Base-by-base conservation (phyloP, 2,113 vertebrate genomes). In the Tachycineta bicolor region DNA sequence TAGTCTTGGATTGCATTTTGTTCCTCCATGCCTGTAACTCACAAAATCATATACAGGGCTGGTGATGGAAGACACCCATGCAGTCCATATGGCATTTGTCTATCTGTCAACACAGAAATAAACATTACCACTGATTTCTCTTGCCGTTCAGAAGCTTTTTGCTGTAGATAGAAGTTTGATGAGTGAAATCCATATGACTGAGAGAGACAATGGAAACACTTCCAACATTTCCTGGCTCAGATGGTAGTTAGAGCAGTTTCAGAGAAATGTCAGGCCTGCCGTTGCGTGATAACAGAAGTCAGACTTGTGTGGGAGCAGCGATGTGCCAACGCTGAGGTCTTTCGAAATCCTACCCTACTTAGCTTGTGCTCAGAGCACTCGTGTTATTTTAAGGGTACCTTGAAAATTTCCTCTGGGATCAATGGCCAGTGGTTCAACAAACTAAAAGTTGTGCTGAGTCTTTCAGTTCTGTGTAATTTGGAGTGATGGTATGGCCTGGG, bases 71-170 rank as follows among this genome's bases (percentile, higher is more conserved):
- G 68, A 70, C 91, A 90, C 59, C 76, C 86, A 47, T 96, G 43
- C 50, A 83, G 86, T 24, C 94, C 89, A 59, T 92, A 89, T 93
- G 94, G 86, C 90, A 90, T 90, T 95, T 92, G 56, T 89, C 79
- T 94, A 4, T 80, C 89, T 92, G 67, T 85, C 92, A 90, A 53
- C 68, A 85, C 82, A 76, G 75, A 85, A 96, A 80, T 86, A 94
- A 96, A 93, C 79, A 77, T 89, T 81, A 24, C 4, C 60, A 16
- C 47, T 81, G 73, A 64, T 68, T 89, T 68, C 83, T 92, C 1
- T 41, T 71, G 91, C 77, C 7, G 24, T 55, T 87, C 80, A 33
- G 89, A 84, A 92, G 70, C 65, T 75, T 87, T 89, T 49, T 87
- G 46, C 80, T 73, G 59, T 56, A 78, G 73, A 58, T 75, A 6